phyloP scores from a whole-genome alignment of 1,140 invertebrate species.

The Myzus persicae region DNA sequence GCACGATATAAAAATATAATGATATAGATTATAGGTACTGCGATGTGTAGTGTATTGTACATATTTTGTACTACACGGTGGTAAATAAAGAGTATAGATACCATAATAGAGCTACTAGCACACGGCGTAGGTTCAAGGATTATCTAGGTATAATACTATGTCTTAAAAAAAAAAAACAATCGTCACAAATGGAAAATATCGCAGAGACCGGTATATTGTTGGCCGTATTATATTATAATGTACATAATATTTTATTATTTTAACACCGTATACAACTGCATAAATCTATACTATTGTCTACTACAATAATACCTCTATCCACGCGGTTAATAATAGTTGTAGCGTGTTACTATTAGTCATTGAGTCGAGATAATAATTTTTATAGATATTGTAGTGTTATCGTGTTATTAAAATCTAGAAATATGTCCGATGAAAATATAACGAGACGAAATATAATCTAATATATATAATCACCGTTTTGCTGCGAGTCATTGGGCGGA shows the following conservation, averaged over 20 bases:
- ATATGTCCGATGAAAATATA: not conserved
- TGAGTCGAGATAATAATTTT: not conserved
- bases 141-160: not conserved
- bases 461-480: too few species aligned
- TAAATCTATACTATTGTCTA: too few species aligned
- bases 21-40: too few species aligned
- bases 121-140: not conserved
- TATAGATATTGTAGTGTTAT: not conserved
- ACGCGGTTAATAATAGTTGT: not conserved
- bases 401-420: not conserved
- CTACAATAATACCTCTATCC: not conserved
- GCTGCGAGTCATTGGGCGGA: not conserved
- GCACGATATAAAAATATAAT: too few species aligned
- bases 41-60: not conserved
- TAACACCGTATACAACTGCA: too few species aligned
- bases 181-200: not conserved
- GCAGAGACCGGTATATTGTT: not conserved
- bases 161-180: not conserved
- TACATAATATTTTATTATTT: too few species aligned
- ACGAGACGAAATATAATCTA: not conserved
- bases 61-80: too few species aligned
- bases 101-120: not conserved
- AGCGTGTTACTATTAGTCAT: not conserved
- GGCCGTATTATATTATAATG: not conserved
- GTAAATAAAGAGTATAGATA: not conserved